Conservation (phyloP, 1,140 invertebrate species). For the Anastrepha ludens region DNA sequence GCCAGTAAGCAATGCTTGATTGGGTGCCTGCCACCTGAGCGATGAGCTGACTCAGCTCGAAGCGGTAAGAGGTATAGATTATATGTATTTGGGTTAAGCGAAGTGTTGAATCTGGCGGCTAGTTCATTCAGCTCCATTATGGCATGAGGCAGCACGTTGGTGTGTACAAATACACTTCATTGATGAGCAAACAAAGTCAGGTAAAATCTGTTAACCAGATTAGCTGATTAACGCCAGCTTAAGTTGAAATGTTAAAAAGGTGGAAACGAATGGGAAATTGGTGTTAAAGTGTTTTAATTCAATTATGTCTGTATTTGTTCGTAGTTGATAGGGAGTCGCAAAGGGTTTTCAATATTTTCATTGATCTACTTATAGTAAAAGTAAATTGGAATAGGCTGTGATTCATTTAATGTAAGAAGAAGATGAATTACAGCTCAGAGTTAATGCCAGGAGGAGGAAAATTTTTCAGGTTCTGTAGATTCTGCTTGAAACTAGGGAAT, state of each 20-base stretch:
- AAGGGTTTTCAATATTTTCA: too few relatives aligned
- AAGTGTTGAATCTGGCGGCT: slow-evolving; percentile 8
- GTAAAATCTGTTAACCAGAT: slow-evolving; percentile 34
- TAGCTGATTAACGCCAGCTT: slow-evolving; percentile 40
- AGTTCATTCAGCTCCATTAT: neutral
- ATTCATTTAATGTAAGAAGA: too few relatives aligned
- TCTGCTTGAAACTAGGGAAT: too few relatives aligned
- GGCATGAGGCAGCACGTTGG: slow-evolving; percentile 19
- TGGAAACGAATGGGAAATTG: neutral
- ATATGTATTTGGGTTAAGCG: neutral
- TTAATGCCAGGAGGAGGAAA: too few relatives aligned
- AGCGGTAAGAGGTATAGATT: neutral
- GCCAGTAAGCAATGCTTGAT: neutral
- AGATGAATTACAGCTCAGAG: too few relatives aligned
- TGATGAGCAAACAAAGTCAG: neutral
- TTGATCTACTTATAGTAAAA: too few relatives aligned
- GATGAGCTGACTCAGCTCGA: slow-evolving; percentile 20
- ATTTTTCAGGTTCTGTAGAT: too few relatives aligned
- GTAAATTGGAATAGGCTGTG: too few relatives aligned
- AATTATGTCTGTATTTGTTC: neutral
- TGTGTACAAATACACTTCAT: neutral
- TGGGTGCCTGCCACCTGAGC: slow-evolving; percentile 17
- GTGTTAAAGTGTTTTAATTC: neutral
- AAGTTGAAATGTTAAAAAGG: slow-evolving; percentile 19
- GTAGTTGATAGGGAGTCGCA: too few relatives aligned